Conservation (phyloP, 2,888 invertebrate genomes). For the Cryptus viduatorius region DNA sequence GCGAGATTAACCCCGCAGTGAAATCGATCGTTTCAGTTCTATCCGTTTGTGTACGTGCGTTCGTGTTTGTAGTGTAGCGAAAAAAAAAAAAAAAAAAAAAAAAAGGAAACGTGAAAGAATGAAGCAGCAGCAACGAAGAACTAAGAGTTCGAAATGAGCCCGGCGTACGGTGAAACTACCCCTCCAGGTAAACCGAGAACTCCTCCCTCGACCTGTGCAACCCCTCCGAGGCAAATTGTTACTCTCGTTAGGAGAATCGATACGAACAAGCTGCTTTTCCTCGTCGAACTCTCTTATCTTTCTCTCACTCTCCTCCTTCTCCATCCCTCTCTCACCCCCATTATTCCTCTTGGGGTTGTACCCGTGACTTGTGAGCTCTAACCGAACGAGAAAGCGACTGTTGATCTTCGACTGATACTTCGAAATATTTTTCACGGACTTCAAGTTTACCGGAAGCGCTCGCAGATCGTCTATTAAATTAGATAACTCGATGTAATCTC, state of each 20-base stretch:
- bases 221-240: conserved; percentile 71
- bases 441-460: not conserved
- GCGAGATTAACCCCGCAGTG: conserved; percentile 18
- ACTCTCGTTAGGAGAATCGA: conserved; percentile 73
- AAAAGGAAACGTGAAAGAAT: not conserved
- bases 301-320: conserved; percentile 33
- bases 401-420: conserved; percentile 37
- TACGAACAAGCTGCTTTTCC: conserved; percentile 66
- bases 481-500: not conserved
- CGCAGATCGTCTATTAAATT: conserved; percentile 6
- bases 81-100: conserved; percentile 24
- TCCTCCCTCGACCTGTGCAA: conserved; percentile 22
- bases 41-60: not conserved
- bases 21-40: conserved; percentile 30
- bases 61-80: not conserved
- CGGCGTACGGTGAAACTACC: conserved; percentile 31
- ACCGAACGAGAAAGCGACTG: conserved; percentile 20
- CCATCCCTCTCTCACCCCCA: conserved; percentile 1
- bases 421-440: conserved; percentile 17
- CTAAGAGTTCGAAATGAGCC: conserved; percentile 33
- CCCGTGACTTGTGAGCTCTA: conserved; percentile 11
- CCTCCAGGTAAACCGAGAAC: conserved; percentile 44
- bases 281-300: conserved; percentile 59
- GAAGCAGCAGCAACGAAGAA: not conserved
- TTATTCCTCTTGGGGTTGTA: conserved; percentile 37